phyloP scores from a whole-genome alignment of 35 echinoderm and acorn worm species.

The Lytechinus pictus region DNA sequence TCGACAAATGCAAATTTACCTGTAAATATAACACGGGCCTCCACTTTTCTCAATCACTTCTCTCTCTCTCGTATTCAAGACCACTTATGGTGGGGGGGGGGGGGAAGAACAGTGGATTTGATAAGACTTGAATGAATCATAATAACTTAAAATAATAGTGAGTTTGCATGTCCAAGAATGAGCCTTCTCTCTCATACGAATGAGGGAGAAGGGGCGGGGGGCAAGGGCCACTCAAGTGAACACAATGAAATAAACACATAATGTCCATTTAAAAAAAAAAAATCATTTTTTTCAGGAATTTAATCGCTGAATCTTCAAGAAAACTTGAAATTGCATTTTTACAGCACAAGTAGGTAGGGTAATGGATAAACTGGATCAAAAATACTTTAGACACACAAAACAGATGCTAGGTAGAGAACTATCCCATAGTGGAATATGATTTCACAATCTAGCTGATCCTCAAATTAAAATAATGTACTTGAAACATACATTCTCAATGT shows the following conservation, averaged over 20 bases:
- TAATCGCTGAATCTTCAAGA: slow-evolving; percentile 1
- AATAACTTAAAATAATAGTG: neutral
- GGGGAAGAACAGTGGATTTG: no score
- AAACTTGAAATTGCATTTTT: neutral
- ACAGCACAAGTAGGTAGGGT: neutral
- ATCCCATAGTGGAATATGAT: neutral
- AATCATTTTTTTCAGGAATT: neutral
- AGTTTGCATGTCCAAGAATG: neutral
- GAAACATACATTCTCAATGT: neutral
- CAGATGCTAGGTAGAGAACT: neutral
- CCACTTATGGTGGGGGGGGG: no score
- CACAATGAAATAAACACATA: neutral
- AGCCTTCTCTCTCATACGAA: neutral
- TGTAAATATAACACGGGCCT: no score
- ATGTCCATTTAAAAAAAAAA: neutral
- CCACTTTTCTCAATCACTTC: no score
- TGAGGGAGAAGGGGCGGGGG: neutral
- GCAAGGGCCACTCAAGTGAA: neutral
- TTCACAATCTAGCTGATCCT: neutral
- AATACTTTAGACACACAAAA: neutral
- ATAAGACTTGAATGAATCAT: neutral
- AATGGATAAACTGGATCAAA: neutral
- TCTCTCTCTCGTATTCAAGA: no score
- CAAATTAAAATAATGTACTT: neutral
- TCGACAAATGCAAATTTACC: no score